Evolutionary conservation across 2,888 invertebrate genomes (phyloP).

Genomic region (Uloborus plumipes): DNA sequence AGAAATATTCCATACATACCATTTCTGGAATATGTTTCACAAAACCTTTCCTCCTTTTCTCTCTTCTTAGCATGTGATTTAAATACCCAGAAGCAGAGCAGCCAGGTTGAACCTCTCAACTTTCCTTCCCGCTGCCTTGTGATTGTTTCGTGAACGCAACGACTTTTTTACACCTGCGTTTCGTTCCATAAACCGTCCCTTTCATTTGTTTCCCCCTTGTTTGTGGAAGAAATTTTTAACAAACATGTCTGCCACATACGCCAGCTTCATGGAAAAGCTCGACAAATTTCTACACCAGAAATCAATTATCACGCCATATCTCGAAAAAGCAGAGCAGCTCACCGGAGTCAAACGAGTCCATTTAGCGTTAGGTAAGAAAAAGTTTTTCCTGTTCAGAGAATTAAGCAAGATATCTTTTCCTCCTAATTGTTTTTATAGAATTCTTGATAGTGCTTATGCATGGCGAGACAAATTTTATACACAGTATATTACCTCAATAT

Average conservation of each 20-base stretch:
- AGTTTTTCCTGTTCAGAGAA: not conserved
- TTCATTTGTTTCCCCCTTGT: no score
- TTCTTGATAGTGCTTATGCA: not conserved
- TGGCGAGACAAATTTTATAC: not conserved
- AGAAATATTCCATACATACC: no score
- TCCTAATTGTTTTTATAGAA: not conserved
- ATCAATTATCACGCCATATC: constrained; percentile 59
- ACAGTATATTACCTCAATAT: not conserved
- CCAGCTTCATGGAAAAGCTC: constrained; percentile 51
- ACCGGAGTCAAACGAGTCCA: constrained; percentile 83
- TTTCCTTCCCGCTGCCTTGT: no score
- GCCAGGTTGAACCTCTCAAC: no score
- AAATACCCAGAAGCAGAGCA: no score
- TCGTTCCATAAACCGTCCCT: no score
- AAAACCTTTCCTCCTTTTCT: no score
- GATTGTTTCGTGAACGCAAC: no score
- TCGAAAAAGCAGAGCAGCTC: constrained; percentile 79
- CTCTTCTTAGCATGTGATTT: no score
- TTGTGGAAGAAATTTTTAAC: not conserved
- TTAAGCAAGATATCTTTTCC: not conserved
- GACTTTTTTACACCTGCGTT: no score
- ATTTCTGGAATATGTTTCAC: no score
- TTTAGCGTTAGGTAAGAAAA: constrained; percentile 79
- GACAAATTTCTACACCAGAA: constrained; percentile 67
- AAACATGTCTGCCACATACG: constrained; percentile 23